phyloP scores from a whole-genome alignment of 1,140 invertebrate species.

The Drosophila watanabei region DNA sequence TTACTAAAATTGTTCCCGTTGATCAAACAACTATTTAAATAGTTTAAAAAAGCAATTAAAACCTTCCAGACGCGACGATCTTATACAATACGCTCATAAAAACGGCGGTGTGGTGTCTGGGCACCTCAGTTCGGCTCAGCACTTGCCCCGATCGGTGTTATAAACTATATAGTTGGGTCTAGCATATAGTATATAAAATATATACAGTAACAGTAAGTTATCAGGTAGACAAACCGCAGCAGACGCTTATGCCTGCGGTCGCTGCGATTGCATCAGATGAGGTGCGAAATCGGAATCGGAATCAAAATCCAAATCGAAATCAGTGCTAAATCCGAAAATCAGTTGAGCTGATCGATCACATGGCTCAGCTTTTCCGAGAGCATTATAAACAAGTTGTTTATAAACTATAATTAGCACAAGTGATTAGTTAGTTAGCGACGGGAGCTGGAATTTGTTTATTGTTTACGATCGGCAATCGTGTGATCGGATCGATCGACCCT shows the following conservation, averaged over 20 bases:
- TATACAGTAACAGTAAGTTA: constrained; percentile 25
- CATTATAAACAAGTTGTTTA: constrained; percentile 58
- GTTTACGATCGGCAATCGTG: constrained; percentile 41
- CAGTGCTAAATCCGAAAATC: constrained; percentile 30
- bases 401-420: constrained; percentile 47
- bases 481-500: constrained; percentile 60
- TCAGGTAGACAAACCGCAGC: constrained; percentile 58
- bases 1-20: not conserved
- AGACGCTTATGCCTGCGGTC: constrained; percentile 60
- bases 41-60: not conserved
- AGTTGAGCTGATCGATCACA: constrained; percentile 44
- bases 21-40: not conserved
- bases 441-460: constrained; percentile 50
- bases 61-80: constrained; percentile 15
- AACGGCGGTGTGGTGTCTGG: constrained; percentile 45
- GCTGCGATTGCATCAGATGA: constrained; percentile 67
- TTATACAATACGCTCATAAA: constrained; percentile 60
- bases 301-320: constrained; percentile 19
- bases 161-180: constrained; percentile 9
- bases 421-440: constrained; percentile 56
- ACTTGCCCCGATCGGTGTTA: constrained; percentile 13
- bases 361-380: constrained; percentile 13
- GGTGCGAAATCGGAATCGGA: constrained; percentile 33
- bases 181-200: not conserved
- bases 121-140: constrained; percentile 22